Evolutionary conservation across 2,797 vertebrate species (phyloP).

Genomic region (Astyanax mexicanus): DNA sequence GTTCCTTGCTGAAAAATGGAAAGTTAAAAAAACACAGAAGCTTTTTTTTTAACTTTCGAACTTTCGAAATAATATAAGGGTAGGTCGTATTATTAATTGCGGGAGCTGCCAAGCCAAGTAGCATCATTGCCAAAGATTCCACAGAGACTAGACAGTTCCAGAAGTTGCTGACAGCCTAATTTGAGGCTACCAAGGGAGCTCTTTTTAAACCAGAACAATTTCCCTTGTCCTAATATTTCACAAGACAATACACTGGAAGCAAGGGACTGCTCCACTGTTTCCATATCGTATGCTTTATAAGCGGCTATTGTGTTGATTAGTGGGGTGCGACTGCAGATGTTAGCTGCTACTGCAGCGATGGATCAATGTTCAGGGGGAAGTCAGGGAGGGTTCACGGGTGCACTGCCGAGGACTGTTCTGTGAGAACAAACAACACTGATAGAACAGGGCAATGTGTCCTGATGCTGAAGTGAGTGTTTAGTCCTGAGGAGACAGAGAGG

Average conservation of each 20-base stretch:
- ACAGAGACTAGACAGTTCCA: constrained; percentile 46
- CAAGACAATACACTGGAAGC: constrained; percentile 65
- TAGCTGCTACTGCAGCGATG: constrained; percentile 33
- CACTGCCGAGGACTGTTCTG: constrained; percentile 2
- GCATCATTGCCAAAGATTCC: constrained; percentile 44
- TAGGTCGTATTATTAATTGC: constrained; percentile 28
- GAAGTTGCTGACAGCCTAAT: constrained; percentile 67
- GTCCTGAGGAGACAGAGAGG: neutral
- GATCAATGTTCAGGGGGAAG: constrained; percentile 19
- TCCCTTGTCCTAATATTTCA: constrained; percentile 80
- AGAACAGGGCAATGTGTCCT: constrained; percentile 13
- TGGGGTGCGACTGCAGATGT: constrained; percentile 44
- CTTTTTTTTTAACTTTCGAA: constrained; percentile 32
- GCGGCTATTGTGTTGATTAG: constrained; percentile 13
- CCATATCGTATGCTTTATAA: constrained; percentile 34
- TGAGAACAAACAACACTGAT: constrained; percentile 7
- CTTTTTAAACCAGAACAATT: constrained; percentile 73
- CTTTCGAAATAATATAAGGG: constrained; percentile 44
- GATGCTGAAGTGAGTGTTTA: neutral
- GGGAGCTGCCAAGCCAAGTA: constrained; percentile 40
- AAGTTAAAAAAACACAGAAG: constrained; percentile 10
- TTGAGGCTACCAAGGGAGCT: constrained; percentile 76
- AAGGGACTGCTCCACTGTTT: constrained; percentile 41
- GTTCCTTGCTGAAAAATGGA: constrained; percentile 13
- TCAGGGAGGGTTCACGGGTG: constrained; percentile 1